Evolutionary conservation across 2,113 vertebrate genomes (phyloP), one percentile per base, ranked within the genome.

Genomic region (Astatotilapia flaviijosephi): DNA sequence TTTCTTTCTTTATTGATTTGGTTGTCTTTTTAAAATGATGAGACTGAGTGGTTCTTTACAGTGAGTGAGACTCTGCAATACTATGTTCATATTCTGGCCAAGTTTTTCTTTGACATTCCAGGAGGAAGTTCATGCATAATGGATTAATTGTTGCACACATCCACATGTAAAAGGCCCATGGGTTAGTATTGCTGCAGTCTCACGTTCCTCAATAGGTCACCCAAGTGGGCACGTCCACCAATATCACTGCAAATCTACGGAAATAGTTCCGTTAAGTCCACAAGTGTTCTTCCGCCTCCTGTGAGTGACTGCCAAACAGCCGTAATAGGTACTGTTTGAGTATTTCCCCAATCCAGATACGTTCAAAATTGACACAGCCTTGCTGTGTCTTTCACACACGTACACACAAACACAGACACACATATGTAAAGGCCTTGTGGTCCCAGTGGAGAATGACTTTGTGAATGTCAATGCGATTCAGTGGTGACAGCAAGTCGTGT

Each of bases 61-160:
- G 86, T 92, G 47, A 49, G 6, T 65, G 49, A 86, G 86, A 88
- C 21, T 23, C 89, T 82, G 68, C 80, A 90, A 81, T 45, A 9
- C 88, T 58, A 49, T 5, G 88, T 94, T 92, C 70, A 88, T 94
- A 95, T 96, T 96, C 94, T 15, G 65, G 83, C 80, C 65, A 58
- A 85, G 90, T 86, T 91, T 53, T 85, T 54, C 84, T 85, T 54
- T 55, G 88, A 89, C 82, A 82, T 95, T 94, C 93, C 91, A 51
- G 84, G 93, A 94, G 92, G 93, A 93, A 80, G 88, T 87, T 92
- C 91, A 95, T 96, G 94, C 94, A 96, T 96, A 96, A 96, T 96
- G 93, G 94, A 96, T 95, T 95, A 93, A 94, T 95, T 94, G 95
- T 93, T 94, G 91, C 92, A 88, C 84, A 68, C 90, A 93, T 92